Conservation (phyloP, 2,888 invertebrate species). For the Scaptodrosophila latifasciaeformis region DNA sequence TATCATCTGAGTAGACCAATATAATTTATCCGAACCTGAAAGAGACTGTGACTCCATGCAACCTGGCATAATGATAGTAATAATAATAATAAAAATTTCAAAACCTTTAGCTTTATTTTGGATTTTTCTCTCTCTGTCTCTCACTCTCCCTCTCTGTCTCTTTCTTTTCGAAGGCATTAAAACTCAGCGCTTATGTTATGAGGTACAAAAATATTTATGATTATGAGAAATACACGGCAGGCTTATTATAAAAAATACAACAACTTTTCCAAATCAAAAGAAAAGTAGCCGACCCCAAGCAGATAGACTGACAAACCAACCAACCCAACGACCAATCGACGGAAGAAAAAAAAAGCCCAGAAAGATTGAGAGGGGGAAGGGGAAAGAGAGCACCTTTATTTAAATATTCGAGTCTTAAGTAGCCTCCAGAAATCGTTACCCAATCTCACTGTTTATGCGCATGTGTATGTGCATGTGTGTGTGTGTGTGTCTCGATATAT, state of each 20-base stretch:
- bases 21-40: conserved; percentile 30
- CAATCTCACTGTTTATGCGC: conserved; percentile 1
- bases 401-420: conserved; percentile 53
- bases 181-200: conserved; percentile 21
- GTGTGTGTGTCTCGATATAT: conserved; percentile 39
- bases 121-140: too few relatives aligned
- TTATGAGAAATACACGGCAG: conserved; percentile 65
- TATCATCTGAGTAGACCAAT: conserved; percentile 31
- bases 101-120: conserved; percentile 46
- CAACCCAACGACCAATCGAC: neutral
- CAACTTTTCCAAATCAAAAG: conserved; percentile 67
- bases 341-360: neutral
- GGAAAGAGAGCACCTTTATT: conserved; percentile 44
- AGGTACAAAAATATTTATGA: conserved; percentile 62
- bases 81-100: conserved; percentile 53
- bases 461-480: conserved; percentile 12
- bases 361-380: neutral
- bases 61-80: conserved; percentile 41
- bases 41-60: too few relatives aligned
- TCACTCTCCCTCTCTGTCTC: too few relatives aligned
- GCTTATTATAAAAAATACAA: conserved; percentile 67
- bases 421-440: conserved; percentile 26
- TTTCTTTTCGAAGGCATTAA: neutral
- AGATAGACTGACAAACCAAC: too few relatives aligned
- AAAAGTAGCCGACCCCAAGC: conserved; percentile 49